Base-by-base conservation (phyloP, 2,797 vertebrate genomes). In the Pantherophis vulpinus region DNA sequence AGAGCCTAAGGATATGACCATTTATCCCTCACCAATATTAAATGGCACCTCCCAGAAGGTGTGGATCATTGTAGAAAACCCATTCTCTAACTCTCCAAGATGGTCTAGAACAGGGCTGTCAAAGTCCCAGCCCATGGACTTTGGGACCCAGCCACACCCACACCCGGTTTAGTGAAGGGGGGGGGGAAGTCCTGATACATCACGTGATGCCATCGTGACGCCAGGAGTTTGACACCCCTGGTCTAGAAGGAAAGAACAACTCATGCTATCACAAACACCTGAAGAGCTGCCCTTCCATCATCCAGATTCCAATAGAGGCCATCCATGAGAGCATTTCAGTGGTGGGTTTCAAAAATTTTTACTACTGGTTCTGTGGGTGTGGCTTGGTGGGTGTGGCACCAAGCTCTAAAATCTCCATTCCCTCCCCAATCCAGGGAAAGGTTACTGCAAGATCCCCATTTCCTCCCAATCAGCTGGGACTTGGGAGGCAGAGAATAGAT, bases 121-220 rank as follows among this genome's bases (percentile, higher is more conserved):
- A 27, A 27, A 27, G 8, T 61, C 18, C 20, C 58, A 5, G 58
- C 20, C 58, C 20, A 0, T 5, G 37, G 37, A 37, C 37, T 37
- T 37, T 37, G 37, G 37, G 37, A 37, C 18, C 20, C 58, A 5
- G 42, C 42, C 23, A 1, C 2, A 3, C 23, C 60, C 8, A 25
- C 14, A 16, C 56, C 56, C 56, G 1, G 5, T 18, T 58, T 58
- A 58, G 4, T 58, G 56, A 18, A 58, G 56, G 59, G 23, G 59
- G 23, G 59, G 8, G 9, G 0, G 11, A 61, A 61, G 25, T 61
- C 60, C 9, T 25, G 0, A 61, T 61, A 61, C 23, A 0, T 61
- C 60, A 1, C 0, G 3, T 10, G 23, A 61, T 1, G 2, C 25
- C 1, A 25, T 16, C 3, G 10, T 61, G 60, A 61, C 0, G 0